These are phyloP conservation scores for Phyllotreta cruciferae DNA, from an alignment of 2,888 invertebrate genomes.

Conservation along the genomic window DNA sequence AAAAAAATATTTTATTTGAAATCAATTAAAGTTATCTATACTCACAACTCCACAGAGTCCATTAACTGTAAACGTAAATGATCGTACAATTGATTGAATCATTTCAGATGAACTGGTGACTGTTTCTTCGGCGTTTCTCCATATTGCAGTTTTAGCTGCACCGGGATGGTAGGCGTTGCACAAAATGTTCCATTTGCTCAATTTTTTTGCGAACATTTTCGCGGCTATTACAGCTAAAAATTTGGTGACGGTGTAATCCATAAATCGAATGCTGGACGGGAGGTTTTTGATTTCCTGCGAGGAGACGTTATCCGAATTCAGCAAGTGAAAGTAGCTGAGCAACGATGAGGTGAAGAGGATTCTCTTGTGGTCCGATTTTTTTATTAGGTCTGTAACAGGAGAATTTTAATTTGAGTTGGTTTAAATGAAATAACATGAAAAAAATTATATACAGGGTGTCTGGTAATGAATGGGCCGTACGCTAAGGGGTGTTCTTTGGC, in stretches of 20 bases:
- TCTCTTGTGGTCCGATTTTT: slow-evolving; percentile 31
- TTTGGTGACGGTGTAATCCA: slow-evolving; percentile 19
- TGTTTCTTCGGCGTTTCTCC: not conserved
- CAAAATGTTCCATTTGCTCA: slow-evolving; percentile 21
- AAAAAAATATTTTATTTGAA: not conserved
- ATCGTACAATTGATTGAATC: not conserved
- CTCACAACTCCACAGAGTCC: slow-evolving; percentile 8
- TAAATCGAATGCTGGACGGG: not conserved
- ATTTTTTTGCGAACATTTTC: slow-evolving; percentile 24
- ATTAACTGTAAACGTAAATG: not conserved
- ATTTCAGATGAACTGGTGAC: not conserved
- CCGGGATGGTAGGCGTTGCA: slow-evolving; percentile 29
- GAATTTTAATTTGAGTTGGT: too few relatives aligned
- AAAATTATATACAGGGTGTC: too few relatives aligned
- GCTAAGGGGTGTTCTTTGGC: too few relatives aligned
- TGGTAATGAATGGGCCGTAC: too few relatives aligned
- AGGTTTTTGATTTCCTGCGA: not conserved
- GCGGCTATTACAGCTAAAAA: slow-evolving; percentile 9
- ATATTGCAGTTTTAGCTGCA: slow-evolving; percentile 19
- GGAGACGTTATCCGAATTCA: not conserved
- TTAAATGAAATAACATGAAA: too few relatives aligned
- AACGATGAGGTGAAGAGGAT: slow-evolving; percentile 39
- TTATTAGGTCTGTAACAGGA: slow-evolving; percentile 32
- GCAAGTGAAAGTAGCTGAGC: not conserved
- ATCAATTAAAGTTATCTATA: not conserved